Conservation (phyloP, 2,113 vertebrate genomes). For the Stegastes partitus region DNA sequence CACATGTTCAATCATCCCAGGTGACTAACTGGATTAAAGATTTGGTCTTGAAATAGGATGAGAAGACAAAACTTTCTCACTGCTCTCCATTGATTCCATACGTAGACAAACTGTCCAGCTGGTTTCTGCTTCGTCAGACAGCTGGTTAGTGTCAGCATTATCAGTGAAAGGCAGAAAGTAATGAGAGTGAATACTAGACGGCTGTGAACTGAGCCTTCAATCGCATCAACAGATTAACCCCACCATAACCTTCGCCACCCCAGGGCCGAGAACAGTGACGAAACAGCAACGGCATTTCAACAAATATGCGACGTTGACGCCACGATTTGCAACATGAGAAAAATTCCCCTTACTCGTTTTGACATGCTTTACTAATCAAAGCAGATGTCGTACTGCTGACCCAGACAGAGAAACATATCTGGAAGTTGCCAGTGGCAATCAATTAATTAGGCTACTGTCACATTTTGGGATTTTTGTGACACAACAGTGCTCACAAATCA, state of each 20-base stretch:
- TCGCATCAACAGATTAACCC: constrained; percentile 28
- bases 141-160: not conserved
- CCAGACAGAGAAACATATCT: not conserved
- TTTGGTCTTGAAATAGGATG: too few relatives aligned
- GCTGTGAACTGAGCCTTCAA: constrained; percentile 13
- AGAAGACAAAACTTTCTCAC: too few relatives aligned
- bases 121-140: not conserved
- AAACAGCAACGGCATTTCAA: not conserved
- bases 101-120: not conserved
- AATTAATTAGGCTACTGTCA: not conserved
- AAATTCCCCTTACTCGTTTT: constrained; percentile 8
- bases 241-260: not conserved
- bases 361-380: not conserved
- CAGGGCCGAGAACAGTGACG: not conserved
- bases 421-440: not conserved
- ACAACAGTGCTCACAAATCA: too few relatives aligned
- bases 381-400: not conserved
- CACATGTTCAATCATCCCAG: too few relatives aligned
- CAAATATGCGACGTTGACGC: not conserved
- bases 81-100: too few relatives aligned
- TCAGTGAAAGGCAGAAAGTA: constrained; percentile 18
- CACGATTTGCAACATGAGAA: not conserved
- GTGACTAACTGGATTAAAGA: too few relatives aligned
- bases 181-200: constrained; percentile 4
- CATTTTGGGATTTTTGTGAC: too few relatives aligned